phyloP scores from a whole-genome alignment of 1,140 invertebrate species.

The Drosophila teissieri region DNA sequence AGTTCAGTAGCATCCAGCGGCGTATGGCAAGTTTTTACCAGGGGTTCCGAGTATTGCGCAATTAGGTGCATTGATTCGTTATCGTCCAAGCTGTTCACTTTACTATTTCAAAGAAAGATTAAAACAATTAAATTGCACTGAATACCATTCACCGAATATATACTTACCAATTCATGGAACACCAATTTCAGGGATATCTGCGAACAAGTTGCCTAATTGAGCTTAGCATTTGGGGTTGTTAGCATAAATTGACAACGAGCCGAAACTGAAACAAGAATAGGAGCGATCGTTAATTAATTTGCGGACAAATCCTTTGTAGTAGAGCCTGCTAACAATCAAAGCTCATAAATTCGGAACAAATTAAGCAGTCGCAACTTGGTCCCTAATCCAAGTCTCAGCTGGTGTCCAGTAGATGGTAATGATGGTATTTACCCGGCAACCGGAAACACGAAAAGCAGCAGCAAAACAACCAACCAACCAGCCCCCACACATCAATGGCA shows the following conservation, averaged over 20 bases:
- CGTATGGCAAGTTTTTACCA: not conserved
- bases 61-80: not conserved
- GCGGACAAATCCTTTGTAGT: conserved; percentile 45
- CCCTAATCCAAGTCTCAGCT: conserved; percentile 39
- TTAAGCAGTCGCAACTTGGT: conserved; percentile 56
- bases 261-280: conserved; percentile 16
- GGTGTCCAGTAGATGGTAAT: conserved; percentile 59
- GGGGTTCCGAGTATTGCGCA: not conserved
- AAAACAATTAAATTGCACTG: too few relatives aligned
- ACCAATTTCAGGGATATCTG: conserved; percentile 3
- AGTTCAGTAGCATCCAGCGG: conserved; percentile 29
- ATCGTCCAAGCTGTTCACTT: too few relatives aligned
- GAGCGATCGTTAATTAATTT: conserved; percentile 64
- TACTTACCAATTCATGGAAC: not conserved
- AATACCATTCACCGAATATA: too few relatives aligned
- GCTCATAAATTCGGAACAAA: conserved; percentile 72
- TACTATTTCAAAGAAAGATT: too few relatives aligned
- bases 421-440: conserved; percentile 53
- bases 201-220: conserved; percentile 43
- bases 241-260: conserved; percentile 42
- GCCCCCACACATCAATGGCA: conserved; percentile 55
- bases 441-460: conserved; percentile 47
- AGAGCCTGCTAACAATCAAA: conserved; percentile 53
- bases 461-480: conserved; percentile 5
- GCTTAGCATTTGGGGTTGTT: conserved; percentile 35